Base-by-base conservation (phyloP, 2,888 invertebrate species). In the Alviniconcha strummeri region DNA sequence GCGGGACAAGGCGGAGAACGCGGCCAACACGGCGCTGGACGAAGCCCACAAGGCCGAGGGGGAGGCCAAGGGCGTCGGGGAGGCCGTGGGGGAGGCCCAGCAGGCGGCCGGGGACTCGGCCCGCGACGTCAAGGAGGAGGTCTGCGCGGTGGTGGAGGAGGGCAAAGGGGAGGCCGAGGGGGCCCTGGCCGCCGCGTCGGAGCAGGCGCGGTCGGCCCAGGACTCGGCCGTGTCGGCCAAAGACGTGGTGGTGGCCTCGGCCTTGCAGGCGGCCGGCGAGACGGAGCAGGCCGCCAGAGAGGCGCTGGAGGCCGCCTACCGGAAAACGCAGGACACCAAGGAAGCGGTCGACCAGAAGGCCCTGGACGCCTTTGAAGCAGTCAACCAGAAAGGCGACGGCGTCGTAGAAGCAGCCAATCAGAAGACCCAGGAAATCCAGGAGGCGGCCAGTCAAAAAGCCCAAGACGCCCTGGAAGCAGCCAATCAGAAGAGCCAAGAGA, bases 51-150 rank as follows among this genome's bases (percentile, higher is more conserved):
- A 67, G 6, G 52, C 19, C 15, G 75, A 54, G 3, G 67, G 81
- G 69, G 76, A 67, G 15, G 19, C 36, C 17, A 71, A 69, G 80
- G 9, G 13, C 54, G 69, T 17, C 9, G 60, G 60, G 8, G 15
- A 17, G 56, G 55, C 77, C 8, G 75, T 19, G 8, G 56, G 84
- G 6, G 78, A 75, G 15, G 60, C 67, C 55, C 19, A 36, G 60
- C 74, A 82, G 76, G 75, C 76, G 7, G 84, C 77, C 17, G 36
- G 79, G 19, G 84, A 84, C 72, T 36, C 72, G 11, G 81, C 83
- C 60, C 60, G 8, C 60, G 78, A 78, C 6, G 78, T 52, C 64
- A 60, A 78, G 15, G 36, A 78, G 5, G 15, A 17, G 4, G 64
- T 57, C 55, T n/a, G 8, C 7, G 55, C n/a, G 17, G 17, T n/a